phyloP scores from a whole-genome alignment of 2,797 vertebrate genomes.

The Bradypodion ventrale region DNA sequence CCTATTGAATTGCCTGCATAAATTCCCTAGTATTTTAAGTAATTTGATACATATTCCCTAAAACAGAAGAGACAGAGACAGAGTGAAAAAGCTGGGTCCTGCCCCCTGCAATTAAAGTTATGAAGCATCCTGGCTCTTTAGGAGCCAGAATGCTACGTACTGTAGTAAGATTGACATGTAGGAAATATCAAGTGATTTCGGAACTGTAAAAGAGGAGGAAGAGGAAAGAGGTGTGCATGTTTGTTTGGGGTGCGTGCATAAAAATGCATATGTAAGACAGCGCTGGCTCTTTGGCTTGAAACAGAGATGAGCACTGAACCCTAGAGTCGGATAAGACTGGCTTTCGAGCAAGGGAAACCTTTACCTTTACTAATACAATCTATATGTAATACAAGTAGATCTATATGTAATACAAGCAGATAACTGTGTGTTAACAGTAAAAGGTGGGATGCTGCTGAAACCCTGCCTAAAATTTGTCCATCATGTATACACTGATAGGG shows the following conservation, averaged over 20 bases:
- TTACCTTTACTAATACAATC: neutral
- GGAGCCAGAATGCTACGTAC: neutral
- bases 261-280: too few relatives aligned
- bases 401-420: neutral
- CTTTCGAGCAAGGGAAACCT: too few relatives aligned
- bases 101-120: too few relatives aligned
- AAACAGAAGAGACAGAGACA: neutral
- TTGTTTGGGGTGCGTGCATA: too few relatives aligned
- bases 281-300: too few relatives aligned
- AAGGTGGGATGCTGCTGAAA: neutral
- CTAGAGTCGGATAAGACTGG: too few relatives aligned
- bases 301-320: too few relatives aligned
- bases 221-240: too few relatives aligned
- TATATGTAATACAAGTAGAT: neutral
- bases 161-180: neutral
- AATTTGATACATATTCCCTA: neutral
- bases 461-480: neutral
- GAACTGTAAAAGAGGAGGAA: neutral
- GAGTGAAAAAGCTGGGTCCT: neutral
- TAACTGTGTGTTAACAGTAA: neutral
- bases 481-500: neutral
- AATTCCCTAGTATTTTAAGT: neutral
- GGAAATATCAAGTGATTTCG: neutral
- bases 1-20: neutral
- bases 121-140: too few relatives aligned